Conservation (phyloP, 2,797 vertebrate genomes). For the Champsocephalus gunnari region DNA sequence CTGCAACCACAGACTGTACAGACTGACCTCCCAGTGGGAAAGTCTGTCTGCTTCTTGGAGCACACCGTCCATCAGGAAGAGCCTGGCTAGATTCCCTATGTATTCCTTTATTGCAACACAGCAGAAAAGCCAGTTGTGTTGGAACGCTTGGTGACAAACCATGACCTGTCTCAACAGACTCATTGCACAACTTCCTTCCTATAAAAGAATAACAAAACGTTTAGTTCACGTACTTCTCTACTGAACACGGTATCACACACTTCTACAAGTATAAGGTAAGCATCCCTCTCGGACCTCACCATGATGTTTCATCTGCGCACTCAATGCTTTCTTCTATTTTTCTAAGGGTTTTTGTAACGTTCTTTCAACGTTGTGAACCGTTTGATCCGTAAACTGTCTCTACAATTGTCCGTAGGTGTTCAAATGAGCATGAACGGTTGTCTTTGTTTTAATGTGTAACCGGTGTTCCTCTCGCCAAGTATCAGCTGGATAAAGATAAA, state of each 20-base stretch:
- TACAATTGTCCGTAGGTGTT: too few species aligned
- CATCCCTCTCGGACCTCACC: neutral
- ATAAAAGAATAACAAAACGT: neutral
- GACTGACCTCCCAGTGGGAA: too few species aligned
- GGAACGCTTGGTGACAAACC: neutral
- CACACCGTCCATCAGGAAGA: too few species aligned
- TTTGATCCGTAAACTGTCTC: neutral
- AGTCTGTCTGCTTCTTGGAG: too few species aligned
- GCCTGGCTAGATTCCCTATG: neutral
- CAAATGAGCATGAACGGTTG: neutral
- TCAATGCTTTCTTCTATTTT: fast-evolving
- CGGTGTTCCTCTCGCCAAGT: too few species aligned
- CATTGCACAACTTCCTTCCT: too few species aligned
- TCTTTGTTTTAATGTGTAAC: neutral
- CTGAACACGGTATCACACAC: neutral
- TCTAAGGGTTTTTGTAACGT: neutral
- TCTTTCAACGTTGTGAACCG: neutral
- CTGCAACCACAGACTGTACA: too few species aligned
- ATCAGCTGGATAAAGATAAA: too few species aligned
- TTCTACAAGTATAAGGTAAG: conserved; percentile 10
- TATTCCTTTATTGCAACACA: conserved; percentile 3
- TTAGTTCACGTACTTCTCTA: neutral
- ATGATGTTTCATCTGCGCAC: neutral
- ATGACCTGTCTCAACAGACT: neutral
- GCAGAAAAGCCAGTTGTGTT: neutral